These are phyloP conservation scores for Thecophora atra DNA, from an alignment of 2,888 invertebrate genomes.

Conservation along the genomic window DNA sequence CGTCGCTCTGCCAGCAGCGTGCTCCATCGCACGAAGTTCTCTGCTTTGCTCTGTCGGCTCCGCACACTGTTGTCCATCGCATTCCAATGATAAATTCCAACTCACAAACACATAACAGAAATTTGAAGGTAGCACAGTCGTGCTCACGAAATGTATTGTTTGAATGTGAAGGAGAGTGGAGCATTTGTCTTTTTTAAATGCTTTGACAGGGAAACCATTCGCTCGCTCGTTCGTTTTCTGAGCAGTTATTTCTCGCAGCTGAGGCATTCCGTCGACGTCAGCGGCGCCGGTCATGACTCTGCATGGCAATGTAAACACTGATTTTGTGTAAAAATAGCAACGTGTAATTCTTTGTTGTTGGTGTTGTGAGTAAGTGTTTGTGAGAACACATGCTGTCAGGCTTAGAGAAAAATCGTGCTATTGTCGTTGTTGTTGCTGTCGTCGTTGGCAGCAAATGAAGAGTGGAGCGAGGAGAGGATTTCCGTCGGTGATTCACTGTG, in stretches of 20 bases:
- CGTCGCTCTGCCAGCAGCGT: not conserved
- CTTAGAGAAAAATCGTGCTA: too few relatives aligned
- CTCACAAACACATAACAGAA: slow-evolving; percentile 25
- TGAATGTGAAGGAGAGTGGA: slow-evolving; percentile 5
- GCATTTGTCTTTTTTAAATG: not conserved
- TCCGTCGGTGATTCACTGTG: not conserved
- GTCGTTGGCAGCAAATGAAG: slow-evolving; percentile 2
- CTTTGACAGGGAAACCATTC: too few relatives aligned
- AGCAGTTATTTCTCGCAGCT: not conserved
- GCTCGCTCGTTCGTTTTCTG: not conserved
- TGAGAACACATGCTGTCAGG: too few relatives aligned
- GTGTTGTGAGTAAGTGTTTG: not conserved
- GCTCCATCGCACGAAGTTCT: not conserved
- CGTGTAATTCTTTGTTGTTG: slow-evolving; percentile 14
- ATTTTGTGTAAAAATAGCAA: slow-evolving; percentile 23
- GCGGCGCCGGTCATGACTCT: not conserved
- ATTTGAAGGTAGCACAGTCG: slow-evolving; percentile 31
- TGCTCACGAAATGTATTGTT: slow-evolving; percentile 27
- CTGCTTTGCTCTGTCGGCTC: not conserved
- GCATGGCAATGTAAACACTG: not conserved
- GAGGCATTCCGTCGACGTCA: not conserved
- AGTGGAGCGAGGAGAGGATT: not conserved
- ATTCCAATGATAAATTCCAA: slow-evolving; percentile 26
- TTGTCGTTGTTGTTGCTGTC: not conserved
- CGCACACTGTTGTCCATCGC: not conserved